phyloP scores from a whole-genome alignment of 1,140 invertebrate species.

The Megalopta genalis region DNA sequence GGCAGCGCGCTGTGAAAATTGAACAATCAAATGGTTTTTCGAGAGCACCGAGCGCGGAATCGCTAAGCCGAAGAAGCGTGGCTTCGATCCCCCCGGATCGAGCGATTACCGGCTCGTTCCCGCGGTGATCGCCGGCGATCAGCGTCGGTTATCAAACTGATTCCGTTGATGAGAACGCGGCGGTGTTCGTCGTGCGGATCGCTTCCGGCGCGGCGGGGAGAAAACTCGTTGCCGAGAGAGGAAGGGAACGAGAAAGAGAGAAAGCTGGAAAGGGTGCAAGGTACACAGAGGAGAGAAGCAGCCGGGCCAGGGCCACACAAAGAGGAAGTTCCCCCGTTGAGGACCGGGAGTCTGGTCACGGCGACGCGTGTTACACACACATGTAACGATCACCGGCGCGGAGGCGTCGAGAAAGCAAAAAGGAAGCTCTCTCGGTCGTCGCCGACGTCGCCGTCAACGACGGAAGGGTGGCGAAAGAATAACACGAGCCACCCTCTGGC shows the following conservation, averaged over 20 bases:
- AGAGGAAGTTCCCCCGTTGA: not conserved
- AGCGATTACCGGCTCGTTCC: conserved; percentile 30
- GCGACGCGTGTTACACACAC: conserved; percentile 15
- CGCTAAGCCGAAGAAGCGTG: too few relatives aligned
- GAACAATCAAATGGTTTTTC: too few relatives aligned
- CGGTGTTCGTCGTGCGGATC: not conserved
- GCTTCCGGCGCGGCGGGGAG: conserved; percentile 21
- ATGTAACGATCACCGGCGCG: conserved; percentile 29
- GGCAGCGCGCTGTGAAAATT: too few relatives aligned
- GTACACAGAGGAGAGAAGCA: not conserved
- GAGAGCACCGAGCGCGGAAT: too few relatives aligned
- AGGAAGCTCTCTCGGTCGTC: conserved; percentile 4
- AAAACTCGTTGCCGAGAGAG: not conserved
- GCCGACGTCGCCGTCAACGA: conserved; percentile 1
- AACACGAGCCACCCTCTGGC: conserved; percentile 10
- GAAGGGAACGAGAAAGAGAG: too few relatives aligned
- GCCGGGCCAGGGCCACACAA: conserved; percentile 4
- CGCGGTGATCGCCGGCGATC: conserved; percentile 28
- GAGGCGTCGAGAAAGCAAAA: conserved; percentile 15
- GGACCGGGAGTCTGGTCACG: conserved; percentile 1
- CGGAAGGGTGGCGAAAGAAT: conserved; percentile 28
- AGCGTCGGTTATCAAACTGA: conserved; percentile 13
- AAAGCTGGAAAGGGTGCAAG: conserved; percentile 10
- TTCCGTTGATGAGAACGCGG: conserved; percentile 26
- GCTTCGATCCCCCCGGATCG: conserved; percentile 13